These are phyloP conservation scores for Gracilinanus agilis DNA, from an alignment of 2,113 vertebrate genomes.

Conservation along the genomic window DNA sequence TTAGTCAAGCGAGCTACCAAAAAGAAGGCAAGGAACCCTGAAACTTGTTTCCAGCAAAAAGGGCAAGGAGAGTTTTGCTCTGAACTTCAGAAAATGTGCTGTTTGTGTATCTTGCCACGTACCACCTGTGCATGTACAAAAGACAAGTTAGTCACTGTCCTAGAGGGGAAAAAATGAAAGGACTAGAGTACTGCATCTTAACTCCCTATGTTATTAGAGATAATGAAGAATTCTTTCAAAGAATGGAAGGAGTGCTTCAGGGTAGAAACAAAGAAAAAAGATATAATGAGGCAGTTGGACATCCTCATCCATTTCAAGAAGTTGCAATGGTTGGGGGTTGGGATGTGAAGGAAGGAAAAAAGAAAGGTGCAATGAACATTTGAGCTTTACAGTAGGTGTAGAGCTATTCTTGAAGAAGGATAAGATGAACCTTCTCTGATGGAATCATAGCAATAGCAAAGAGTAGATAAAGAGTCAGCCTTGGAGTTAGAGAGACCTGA, in stretches of 20 bases:
- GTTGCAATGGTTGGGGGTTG: fast-evolving
- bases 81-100: neutral
- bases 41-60: neutral
- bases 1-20: neutral
- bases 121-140: neutral
- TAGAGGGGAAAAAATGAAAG: neutral
- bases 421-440: neutral
- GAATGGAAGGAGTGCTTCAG: neutral
- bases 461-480: neutral
- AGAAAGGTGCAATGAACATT: neutral
- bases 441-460: neutral
- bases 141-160: neutral
- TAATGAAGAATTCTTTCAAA: neutral
- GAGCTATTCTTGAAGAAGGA: neutral
- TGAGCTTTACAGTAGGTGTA: neutral
- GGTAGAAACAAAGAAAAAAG: neutral
- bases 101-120: neutral
- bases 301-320: neutral
- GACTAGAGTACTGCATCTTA: neutral
- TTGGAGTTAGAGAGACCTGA: neutral
- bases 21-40: neutral
- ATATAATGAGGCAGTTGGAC: neutral
- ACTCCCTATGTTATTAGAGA: neutral
- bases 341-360: neutral
- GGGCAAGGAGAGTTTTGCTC: neutral